Base-by-base conservation (phyloP, 1,140 invertebrate genomes). In the Lysiphlebus fabarum region DNA sequence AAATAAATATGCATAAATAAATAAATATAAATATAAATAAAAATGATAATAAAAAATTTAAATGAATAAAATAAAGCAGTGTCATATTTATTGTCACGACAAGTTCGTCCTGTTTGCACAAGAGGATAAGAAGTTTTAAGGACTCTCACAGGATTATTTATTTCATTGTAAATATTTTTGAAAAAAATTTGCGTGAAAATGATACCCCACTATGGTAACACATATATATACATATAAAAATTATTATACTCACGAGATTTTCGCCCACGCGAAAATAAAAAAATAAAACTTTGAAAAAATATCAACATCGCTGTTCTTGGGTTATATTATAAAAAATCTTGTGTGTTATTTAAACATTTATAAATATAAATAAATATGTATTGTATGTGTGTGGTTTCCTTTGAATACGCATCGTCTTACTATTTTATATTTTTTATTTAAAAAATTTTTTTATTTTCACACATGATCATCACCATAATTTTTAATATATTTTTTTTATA, bases 151-250 rank as follows among this genome's bases (percentile, higher is more conserved):
- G 68, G 68, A 72, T 72, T 71, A 74, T 72, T 74, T 74, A 72
- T 72, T 69, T 68, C 66, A 66, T 69, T 70, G 67, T 65, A 66
- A 68, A 26, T 26, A 26, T 61, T 70, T 70, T 72, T n/a, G n/a
- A n/a, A 70, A 69, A 69, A 74, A 72, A 63, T 66, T 69, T 68
- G 54, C 61, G 69, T 73, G 71, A 73, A 73, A 73, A 73, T 72
- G 73, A 75, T 73, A 73, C 70, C 68, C 70, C 70, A 67, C 55
- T 53, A 14, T 53, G 56, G 59, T 45, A 48, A 73, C 67, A 70
- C 69, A 71, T 70, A 72, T 70, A n/a, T n/a, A n/a, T n/a, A n/a
- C n/a, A n/a, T n/a, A n/a, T n/a, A n/a, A 71, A 72, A 71, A 73
- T 70, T n/a, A n/a, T 67, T 51, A 51, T 51, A 51, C 37, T 33